These are phyloP conservation scores for Heteropelma amictum DNA, from an alignment of 2,888 invertebrate genomes.

Conservation along the genomic window DNA sequence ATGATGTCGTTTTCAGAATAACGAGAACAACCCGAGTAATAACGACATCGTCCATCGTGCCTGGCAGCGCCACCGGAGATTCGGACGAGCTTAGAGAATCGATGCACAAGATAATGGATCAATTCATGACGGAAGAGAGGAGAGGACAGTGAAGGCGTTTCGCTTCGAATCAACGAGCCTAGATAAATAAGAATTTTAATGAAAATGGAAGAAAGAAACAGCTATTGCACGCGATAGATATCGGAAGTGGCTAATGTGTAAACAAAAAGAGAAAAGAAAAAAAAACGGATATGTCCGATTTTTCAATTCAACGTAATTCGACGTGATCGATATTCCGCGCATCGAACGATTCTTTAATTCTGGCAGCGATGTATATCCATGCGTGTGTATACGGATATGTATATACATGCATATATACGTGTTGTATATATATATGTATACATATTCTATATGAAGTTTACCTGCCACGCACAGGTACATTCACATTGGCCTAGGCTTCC, in stretches of 20 bases:
- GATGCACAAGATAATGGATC: slow-evolving; percentile 80
- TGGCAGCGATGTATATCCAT: slow-evolving; percentile 23
- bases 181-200: slow-evolving; percentile 46
- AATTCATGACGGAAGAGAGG: slow-evolving; percentile 80
- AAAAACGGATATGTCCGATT: slow-evolving; percentile 21
- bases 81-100: slow-evolving; percentile 78
- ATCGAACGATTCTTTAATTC: slow-evolving; percentile 56
- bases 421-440: slow-evolving; percentile 11
- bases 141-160: slow-evolving; percentile 74
- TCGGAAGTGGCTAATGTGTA: slow-evolving; percentile 55
- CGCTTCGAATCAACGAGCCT: slow-evolving; percentile 37
- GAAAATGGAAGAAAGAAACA: slow-evolving; percentile 26
- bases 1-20: slow-evolving; percentile 71
- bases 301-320: slow-evolving; percentile 31
- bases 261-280: slow-evolving; percentile 22
- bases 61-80: slow-evolving; percentile 61
- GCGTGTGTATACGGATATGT: not conserved
- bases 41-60: slow-evolving; percentile 72
- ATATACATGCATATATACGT: not conserved
- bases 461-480: slow-evolving; percentile 44
- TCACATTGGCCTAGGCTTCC: slow-evolving; percentile 59
- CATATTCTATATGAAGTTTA: slow-evolving; percentile 31
- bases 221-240: slow-evolving; percentile 42
- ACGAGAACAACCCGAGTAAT: slow-evolving; percentile 79
- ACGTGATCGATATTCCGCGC: slow-evolving; percentile 58